Evolutionary conservation across 1,140 invertebrate species (phyloP), one percentile per base, ranked within the genome.

Genomic region (Drosophila orosa): DNA sequence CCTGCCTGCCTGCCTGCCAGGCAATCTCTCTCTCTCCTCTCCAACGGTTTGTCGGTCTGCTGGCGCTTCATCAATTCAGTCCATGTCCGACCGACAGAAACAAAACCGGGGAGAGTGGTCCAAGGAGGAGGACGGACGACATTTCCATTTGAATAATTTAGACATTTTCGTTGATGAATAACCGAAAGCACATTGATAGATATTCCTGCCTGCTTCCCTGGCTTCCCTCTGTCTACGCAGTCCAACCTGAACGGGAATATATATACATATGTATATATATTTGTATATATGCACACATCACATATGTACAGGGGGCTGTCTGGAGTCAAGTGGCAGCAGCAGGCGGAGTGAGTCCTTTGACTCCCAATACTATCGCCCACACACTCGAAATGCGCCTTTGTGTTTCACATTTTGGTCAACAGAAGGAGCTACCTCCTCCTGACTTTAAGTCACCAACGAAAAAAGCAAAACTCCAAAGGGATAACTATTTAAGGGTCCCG

Each of bases 131-230:
- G 42, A 27, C 71, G 57, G 54, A 71, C 66, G 67, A 89, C 73
- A 82, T 78, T 89, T 89, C 84, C 85, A 87, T 87, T 87, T 87
- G 84, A 87, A 87, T 87, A 87, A 87, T 87, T 87, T 87, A 84
- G 84, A 87, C 84, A 87, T 87, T 87, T 87, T 80, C 84, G 84
- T 84, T 87, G 84, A 87, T 87, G 84, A 87, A 87, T 89, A 89
- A 89, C 80, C 80, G 77, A 83, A 78, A 89, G 80, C 84, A 79
- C 79, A 87, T 87, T 87, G 83, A 87, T 87, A 87, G 83, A 87
- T 87, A 87, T 86, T 79, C n/a, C n/a, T n/a, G n/a, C n/a, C n/a
- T n/a, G n/a, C n/a, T n/a, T n/a, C n/a, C n/a, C n/a, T n/a, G n/a
- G n/a, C n/a, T n/a, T n/a, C 29, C 39, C 25, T 5, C 3, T 55